phyloP scores from a whole-genome alignment of 2,888 invertebrate species.

The Nomada flava region DNA sequence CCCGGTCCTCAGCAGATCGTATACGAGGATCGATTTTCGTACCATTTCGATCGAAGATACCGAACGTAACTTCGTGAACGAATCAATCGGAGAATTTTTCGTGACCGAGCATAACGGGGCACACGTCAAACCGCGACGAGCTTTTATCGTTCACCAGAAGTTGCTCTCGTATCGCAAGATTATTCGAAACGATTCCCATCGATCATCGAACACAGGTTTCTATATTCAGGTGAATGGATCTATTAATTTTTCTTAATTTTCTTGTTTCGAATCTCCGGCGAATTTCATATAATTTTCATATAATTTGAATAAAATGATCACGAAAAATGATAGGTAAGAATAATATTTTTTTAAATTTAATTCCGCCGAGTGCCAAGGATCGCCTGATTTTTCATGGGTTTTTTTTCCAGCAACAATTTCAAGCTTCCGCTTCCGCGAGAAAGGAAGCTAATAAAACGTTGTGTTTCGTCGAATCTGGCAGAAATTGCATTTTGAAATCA shows the following conservation, averaged over 20 bases:
- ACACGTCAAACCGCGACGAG: background rate
- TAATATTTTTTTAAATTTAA: too few species aligned
- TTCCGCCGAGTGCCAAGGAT: too few species aligned
- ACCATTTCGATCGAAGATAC: constrained; percentile 48
- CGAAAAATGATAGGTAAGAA: too few species aligned
- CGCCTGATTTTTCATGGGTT: background rate
- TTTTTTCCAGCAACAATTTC: background rate
- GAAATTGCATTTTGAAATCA: constrained; percentile 43
- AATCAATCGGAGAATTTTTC: background rate
- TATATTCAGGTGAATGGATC: background rate
- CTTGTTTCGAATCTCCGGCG: too few species aligned
- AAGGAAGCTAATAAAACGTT: constrained; percentile 26
- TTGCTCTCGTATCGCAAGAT: background rate
- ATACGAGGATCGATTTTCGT: constrained; percentile 72
- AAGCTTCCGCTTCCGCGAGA: constrained; percentile 3
- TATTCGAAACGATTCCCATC: background rate
- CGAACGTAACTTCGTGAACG: background rate
- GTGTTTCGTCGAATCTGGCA: constrained; percentile 18
- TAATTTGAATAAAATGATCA: too few species aligned
- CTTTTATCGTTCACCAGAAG: constrained; percentile 14
- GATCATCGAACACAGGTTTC: background rate
- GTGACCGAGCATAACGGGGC: background rate
- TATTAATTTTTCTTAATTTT: background rate
- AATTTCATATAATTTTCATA: too few species aligned
- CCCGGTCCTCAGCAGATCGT: constrained; percentile 72